phyloP scores from a whole-genome alignment of 2,113 vertebrate genomes.

The Collichthys lucidus region DNA sequence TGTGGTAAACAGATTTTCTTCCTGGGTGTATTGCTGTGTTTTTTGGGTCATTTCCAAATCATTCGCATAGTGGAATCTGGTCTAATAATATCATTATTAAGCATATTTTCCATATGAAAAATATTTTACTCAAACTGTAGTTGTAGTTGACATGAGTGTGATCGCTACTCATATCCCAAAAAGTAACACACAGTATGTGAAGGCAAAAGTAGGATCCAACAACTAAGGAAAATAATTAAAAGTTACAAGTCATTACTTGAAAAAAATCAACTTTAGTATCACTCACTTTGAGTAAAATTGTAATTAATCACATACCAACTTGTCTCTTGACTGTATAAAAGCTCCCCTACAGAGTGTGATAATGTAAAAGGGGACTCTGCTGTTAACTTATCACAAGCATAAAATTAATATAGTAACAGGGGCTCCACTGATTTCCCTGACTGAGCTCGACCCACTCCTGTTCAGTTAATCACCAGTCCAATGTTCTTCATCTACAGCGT shows the following conservation, averaged over 20 bases:
- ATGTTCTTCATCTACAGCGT: neutral
- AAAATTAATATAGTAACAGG: slow-evolving; percentile 30
- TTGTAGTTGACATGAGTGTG: neutral
- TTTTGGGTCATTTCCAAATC: neutral
- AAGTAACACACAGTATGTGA: neutral
- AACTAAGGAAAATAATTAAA: neutral
- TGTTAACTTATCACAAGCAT: slow-evolving; percentile 21
- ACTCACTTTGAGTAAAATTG: neutral
- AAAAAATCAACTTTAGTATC: neutral
- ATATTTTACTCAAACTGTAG: neutral
- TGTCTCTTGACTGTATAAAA: neutral
- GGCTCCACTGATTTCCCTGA: slow-evolving; percentile 1
- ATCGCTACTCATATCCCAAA: neutral
- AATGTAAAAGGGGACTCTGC: slow-evolving; percentile 13
- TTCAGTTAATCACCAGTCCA: slow-evolving; percentile 28
- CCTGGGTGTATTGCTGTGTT: neutral
- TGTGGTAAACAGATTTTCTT: neutral
- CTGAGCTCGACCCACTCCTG: neutral
- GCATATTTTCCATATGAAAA: neutral
- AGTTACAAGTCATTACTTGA: neutral
- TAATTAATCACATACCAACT: slow-evolving; percentile 1
- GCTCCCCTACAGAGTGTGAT: neutral
- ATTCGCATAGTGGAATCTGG: neutral
- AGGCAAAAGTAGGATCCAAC: neutral
- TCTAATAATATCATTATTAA: neutral